Evolutionary conservation across 2,113 vertebrate genomes (phyloP), one percentile per base, ranked within the genome.

Genomic region (Promerops cafer): DNA sequence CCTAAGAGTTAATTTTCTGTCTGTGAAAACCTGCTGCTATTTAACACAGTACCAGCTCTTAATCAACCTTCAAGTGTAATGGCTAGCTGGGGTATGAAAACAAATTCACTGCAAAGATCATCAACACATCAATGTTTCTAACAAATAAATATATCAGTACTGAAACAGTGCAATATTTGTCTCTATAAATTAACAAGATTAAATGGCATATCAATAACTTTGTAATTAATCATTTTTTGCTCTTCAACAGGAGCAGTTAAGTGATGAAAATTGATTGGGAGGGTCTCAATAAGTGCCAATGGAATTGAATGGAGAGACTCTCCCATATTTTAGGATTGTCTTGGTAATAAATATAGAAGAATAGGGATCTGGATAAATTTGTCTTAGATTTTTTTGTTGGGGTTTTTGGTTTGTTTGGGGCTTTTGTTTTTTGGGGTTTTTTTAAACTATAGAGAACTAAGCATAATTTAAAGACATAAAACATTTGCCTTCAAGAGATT

Each of bases 21-120:
- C 68, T 26, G n/a, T 37, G 63, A 52, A 81, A 90, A 88, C 42
- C 31, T 91, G 23, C 37, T 81, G 23, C 20, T 49, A 42, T 45
- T 56, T 60, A 83, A 39, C 50, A 82, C n/a, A 89, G 33, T 26
- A 40, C 24, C 75, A 82, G 47, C 24, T 85, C 42, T 91, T 80
- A 83, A 87, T 45, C 50, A 90, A 10, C 20, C 18, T 78, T 40
- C 54, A 35, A 69, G 23, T 44, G 10, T 42, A 72, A 70, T 57
- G 68, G 76, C 11, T 68, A 70, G 42, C 42, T 75, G 42, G 76
- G 52, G 14, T 90, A 90, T 79, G n/a, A 60, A 72, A 83, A 93
- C 49, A 61, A 63, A 94, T 56, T 50, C 24, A 79, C 53, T 74
- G 61, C 16, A 11, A 83, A 52, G 15, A 60, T 86, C 61, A 71